Conservation (phyloP, 1,140 invertebrate genomes). For the Stratiolaelaps scimitus region DNA sequence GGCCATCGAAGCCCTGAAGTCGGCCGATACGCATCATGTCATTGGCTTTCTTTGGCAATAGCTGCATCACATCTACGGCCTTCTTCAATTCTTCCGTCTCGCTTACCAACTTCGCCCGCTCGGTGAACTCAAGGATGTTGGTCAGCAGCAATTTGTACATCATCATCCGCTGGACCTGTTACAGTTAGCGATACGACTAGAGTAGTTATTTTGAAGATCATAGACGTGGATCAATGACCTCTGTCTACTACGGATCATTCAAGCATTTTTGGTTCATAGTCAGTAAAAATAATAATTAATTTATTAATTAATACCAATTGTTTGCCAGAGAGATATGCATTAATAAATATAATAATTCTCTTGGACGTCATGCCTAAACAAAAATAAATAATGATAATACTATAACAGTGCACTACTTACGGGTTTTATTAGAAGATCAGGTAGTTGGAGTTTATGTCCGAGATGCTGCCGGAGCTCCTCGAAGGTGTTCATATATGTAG, state of each 20-base stretch:
- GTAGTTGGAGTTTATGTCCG: neutral
- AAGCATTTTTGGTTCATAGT: too few species aligned
- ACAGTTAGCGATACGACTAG: too few species aligned
- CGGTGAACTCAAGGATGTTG: neutral
- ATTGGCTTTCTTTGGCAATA: conserved; percentile 1
- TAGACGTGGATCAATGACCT: too few species aligned
- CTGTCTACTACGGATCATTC: too few species aligned
- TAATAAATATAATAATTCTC: too few species aligned
- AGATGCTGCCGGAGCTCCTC: neutral
- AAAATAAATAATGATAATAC: too few species aligned
- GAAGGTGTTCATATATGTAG: neutral
- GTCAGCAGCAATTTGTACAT: conserved; percentile 4
- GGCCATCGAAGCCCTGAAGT: conserved; percentile 3
- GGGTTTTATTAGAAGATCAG: conserved; percentile 1
- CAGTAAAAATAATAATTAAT: too few species aligned
- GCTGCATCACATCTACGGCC: neutral
- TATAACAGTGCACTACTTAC: too few species aligned
- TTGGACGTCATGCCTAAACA: too few species aligned
- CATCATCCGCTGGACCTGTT: conserved; percentile 4
- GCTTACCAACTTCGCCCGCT: neutral
- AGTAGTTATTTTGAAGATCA: too few species aligned
- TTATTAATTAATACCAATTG: too few species aligned
- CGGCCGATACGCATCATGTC: conserved; percentile 14
- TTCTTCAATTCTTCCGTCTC: neutral
- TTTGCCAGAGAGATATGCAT: too few species aligned